Evolutionary conservation across 2,888 invertebrate species (phyloP), one percentile per base, ranked within the genome.

Genomic region (Rhamphomyia laevipes): DNA sequence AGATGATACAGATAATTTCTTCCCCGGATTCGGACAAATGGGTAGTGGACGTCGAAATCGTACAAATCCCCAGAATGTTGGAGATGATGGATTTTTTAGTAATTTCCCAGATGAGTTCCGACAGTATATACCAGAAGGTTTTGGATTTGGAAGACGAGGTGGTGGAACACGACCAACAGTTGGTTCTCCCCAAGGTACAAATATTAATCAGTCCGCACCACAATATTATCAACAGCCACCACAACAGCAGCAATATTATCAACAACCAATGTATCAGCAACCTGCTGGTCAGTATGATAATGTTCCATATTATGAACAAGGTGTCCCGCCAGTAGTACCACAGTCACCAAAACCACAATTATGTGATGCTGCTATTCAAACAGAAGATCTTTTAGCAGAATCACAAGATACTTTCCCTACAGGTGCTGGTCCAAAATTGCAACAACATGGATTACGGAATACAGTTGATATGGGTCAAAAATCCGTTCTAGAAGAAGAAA

Each of bases 401-500:
- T 59, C 55, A 17, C 61, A 64, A 50, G 65, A 68, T 47, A 58
- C 60, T 38, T 57, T 57, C 7, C 56, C 58, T 17, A 58, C 61
- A 57, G 59, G 65, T 59, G 52, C 54, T 27, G 42, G 47, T 4
- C 59, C 59, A 18, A 55, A 54, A 48, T 61, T 83, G 12, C 77
- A 80, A 45, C 82, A 82, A 58, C 80, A 83, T 75, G 81, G 81
- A 5, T 65, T 83, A 51, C 77, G 86, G 55, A 87, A 87, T 62
- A 87, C 87, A 18, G 82, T 86, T 52, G 86, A 87, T 64, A 78
- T 87, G 63, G 86, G 86, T 45, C 82, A 84, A 56, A 74, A 74
- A 58, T 75, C 73, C 40, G 77, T 75, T 54, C 61, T 66, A n/a
- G 78, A 64, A 51, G 77, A 76, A 56, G 62, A 59, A 10, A 66